Conservation (phyloP, 2,113 vertebrate genomes). For the Lepisosteus oculatus region DNA sequence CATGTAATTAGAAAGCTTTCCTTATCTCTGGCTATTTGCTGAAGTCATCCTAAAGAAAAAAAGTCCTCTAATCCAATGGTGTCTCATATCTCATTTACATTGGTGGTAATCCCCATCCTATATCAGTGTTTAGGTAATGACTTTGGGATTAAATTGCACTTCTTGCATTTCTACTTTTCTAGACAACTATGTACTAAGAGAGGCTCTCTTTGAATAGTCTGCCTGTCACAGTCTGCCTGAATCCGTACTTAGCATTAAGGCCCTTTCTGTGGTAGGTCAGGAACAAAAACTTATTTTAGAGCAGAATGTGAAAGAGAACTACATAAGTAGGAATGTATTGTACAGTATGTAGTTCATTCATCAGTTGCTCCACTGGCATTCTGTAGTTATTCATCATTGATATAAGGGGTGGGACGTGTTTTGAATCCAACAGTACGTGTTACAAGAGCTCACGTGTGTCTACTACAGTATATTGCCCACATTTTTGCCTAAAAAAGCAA, state of each 20-base stretch:
- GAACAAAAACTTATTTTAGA: slow-evolving; percentile 51
- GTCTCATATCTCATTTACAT: slow-evolving; percentile 80
- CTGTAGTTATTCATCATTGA: neutral
- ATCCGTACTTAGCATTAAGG: slow-evolving; percentile 30
- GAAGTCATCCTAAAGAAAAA: slow-evolving; percentile 69
- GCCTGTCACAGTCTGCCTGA: slow-evolving; percentile 43
- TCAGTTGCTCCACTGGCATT: no score
- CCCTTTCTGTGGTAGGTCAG: slow-evolving; percentile 21
- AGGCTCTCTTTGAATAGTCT: slow-evolving; percentile 48
- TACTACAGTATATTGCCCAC: no score
- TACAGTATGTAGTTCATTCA: slow-evolving; percentile 9
- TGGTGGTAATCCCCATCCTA: slow-evolving; percentile 69
- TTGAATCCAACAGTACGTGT: neutral
- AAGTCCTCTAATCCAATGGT: slow-evolving; percentile 63
- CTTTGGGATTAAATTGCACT: slow-evolving; percentile 72
- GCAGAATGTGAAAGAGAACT: slow-evolving; percentile 43
- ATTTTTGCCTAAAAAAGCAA: no score
- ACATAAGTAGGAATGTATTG: slow-evolving; percentile 9
- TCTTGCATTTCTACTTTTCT: slow-evolving; percentile 71
- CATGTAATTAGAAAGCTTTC: slow-evolving; percentile 86
- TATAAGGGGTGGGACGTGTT: neutral
- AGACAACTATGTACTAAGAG: slow-evolving; percentile 53
- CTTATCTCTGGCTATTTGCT: slow-evolving; percentile 81
- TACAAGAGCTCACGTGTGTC: no score
- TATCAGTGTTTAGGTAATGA: slow-evolving; percentile 73